Evolutionary conservation across 2,797 vertebrate species (phyloP).

Genomic region (Arnoldichthys spilopterus): DNA sequence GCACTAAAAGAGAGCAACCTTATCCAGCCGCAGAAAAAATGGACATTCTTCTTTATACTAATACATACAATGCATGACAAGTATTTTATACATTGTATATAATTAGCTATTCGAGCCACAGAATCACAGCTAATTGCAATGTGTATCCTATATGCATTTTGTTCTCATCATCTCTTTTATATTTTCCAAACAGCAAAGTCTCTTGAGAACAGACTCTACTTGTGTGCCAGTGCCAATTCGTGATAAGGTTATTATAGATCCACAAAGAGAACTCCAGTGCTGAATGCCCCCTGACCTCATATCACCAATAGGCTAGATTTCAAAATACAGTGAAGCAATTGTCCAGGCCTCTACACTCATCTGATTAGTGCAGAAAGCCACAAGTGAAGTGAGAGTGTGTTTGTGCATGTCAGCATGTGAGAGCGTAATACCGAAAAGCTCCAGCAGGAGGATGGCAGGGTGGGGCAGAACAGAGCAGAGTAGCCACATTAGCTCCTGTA

Average conservation of each 20-base stretch:
- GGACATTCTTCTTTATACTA: background rate
- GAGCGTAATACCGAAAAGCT: slow-evolving; percentile 44
- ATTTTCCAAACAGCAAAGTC: background rate
- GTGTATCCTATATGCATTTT: background rate
- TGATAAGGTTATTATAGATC: background rate
- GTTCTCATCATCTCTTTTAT: background rate
- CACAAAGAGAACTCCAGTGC: background rate
- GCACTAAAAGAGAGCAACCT: background rate
- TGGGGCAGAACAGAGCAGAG: slow-evolving; percentile 5
- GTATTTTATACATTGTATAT: too few relatives aligned
- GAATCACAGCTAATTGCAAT: background rate
- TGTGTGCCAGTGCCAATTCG: background rate
- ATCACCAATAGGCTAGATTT: background rate
- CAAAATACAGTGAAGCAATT: slow-evolving; percentile 19
- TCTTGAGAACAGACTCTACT: background rate
- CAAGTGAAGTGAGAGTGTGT: slow-evolving; percentile 11
- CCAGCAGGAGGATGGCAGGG: slow-evolving; percentile 38
- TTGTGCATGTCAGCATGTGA: background rate
- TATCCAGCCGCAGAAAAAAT: background rate
- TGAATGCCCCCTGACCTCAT: slow-evolving; percentile 4
- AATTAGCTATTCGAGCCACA: background rate
- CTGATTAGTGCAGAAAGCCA: background rate
- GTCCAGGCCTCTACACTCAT: background rate
- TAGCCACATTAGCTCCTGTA: background rate
- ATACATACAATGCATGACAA: background rate